These are phyloP conservation scores for Uloborus diversus DNA, from an alignment of 1,140 invertebrate species.

Conservation along the genomic window DNA sequence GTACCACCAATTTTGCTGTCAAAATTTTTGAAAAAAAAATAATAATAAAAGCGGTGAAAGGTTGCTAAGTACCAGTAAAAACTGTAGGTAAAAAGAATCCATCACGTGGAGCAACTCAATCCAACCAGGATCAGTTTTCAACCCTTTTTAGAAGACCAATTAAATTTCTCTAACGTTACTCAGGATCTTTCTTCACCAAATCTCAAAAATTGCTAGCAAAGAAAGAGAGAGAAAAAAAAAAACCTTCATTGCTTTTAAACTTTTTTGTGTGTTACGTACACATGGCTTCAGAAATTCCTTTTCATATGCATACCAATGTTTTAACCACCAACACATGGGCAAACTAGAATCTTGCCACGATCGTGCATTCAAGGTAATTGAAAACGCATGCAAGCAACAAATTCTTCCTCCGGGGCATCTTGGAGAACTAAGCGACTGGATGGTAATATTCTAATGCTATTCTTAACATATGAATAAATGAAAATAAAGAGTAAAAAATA, in stretches of 20 bases:
- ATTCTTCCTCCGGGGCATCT: not conserved
- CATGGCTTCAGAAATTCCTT: not conserved
- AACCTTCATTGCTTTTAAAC: not conserved
- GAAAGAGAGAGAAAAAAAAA: not conserved
- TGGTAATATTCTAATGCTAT: conserved; percentile 17
- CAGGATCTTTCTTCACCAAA: no score
- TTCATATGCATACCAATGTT: not conserved
- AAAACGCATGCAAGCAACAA: not conserved
- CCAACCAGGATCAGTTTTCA: no score
- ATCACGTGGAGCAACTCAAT: no score
- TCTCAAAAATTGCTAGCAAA: not conserved
- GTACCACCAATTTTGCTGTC: no score
- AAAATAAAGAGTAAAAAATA: not conserved
- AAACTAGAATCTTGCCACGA: not conserved
- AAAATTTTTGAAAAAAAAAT: no score
- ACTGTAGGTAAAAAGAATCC: no score
- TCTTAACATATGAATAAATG: conserved; percentile 10
- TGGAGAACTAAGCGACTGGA: not conserved
- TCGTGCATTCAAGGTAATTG: no score
- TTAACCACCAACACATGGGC: not conserved
- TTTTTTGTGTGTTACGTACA: not conserved
- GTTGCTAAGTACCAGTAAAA: no score
- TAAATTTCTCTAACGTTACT: no score
- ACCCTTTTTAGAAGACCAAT: no score
- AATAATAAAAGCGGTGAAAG: no score